Evolutionary conservation across 2,113 vertebrate genomes (phyloP).

Genomic region (Penelope pileata): DNA sequence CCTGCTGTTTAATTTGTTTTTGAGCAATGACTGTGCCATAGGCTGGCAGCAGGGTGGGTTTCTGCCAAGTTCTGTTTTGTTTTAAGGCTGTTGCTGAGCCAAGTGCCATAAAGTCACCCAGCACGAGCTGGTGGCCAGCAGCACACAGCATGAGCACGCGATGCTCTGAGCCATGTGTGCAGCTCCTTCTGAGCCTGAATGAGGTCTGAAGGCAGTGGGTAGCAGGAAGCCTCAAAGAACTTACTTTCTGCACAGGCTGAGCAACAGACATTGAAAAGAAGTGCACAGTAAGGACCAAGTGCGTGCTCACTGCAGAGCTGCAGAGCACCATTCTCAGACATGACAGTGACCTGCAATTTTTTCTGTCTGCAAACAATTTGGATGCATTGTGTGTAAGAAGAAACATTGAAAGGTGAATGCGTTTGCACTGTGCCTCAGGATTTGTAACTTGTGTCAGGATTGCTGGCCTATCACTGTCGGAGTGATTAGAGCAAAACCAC

Average conservation of each 20-base stretch:
- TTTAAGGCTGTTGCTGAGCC: slow-evolving; percentile 8
- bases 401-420: not conserved
- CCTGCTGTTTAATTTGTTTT: slow-evolving; percentile 32
- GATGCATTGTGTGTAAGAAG: not conserved
- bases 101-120: not conserved
- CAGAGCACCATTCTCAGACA: not conserved
- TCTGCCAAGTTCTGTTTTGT: slow-evolving; percentile 17
- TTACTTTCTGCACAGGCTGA: not conserved
- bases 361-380: not conserved
- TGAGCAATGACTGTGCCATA: not conserved
- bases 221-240: not conserved
- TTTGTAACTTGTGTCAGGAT: not conserved
- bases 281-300: not conserved
- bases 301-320: not conserved
- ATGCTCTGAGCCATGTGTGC: not conserved
- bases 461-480: not conserved
- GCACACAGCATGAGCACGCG: not conserved
- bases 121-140: slow-evolving; percentile 1
- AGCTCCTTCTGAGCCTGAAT: not conserved
- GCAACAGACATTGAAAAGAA: not conserved
- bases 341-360: not conserved
- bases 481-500: not conserved
- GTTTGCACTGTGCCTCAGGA: not conserved
- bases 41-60: slow-evolving; percentile 28
- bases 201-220: not conserved